Evolutionary conservation across 2,113 vertebrate genomes (phyloP).

Genomic region (Otocyon megalotis): DNA sequence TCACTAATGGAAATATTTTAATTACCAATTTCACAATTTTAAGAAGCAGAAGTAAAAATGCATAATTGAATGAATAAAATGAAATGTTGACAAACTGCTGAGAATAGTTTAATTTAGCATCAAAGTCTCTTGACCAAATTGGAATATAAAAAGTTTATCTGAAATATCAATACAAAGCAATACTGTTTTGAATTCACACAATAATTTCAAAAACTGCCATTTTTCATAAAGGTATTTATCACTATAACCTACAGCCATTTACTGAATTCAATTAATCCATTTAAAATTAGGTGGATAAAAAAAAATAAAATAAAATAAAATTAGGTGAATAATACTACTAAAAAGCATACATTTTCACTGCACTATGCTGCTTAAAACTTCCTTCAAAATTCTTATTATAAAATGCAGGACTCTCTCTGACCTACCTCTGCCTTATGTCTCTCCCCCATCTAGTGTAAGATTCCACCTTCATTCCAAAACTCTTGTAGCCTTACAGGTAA

Average conservation of each 20-base stretch:
- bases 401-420: neutral
- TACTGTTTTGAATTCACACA: neutral
- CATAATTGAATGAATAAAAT: conserved; percentile 1
- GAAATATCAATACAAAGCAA: neutral
- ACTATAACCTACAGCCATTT: neutral
- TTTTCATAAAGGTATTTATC: conserved; percentile 14
- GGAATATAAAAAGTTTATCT: conserved; percentile 13
- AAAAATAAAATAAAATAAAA: neutral
- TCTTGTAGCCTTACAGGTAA: neutral
- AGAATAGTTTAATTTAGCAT: conserved; percentile 13
- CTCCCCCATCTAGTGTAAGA: neutral
- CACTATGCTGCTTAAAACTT: neutral
- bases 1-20: neutral
- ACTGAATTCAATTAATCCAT: conserved; percentile 24
- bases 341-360: neutral
- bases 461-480: neutral
- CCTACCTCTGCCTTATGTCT: neutral
- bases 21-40: neutral
- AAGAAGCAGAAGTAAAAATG: neutral
- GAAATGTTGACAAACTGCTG: neutral
- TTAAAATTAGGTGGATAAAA: conserved; percentile 32
- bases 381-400: neutral
- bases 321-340: neutral
- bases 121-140: conserved; percentile 2
- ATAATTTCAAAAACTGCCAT: neutral